A percentile compares a stretch with the other conserved stretches of the same genome.
Conservation (phyloP, 2,797 vertebrate genomes). For the Huso huso region DNA sequence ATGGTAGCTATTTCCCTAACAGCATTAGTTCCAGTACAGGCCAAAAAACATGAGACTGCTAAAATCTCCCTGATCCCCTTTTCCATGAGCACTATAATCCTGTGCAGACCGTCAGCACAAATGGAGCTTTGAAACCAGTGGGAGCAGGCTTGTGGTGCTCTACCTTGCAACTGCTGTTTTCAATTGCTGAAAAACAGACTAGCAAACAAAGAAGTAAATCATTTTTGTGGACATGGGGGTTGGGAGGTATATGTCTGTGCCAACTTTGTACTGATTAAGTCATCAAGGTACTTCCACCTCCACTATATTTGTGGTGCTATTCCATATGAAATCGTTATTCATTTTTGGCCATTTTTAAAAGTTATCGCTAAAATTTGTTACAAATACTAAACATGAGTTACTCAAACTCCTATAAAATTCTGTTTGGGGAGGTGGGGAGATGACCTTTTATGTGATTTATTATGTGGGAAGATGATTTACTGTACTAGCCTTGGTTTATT, state of each 20-base stretch:
- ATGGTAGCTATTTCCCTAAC: conserved; percentile 34
- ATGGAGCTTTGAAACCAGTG: conserved; percentile 39
- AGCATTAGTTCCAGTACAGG: conserved; percentile 44
- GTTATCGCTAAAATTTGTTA: too few relatives aligned
- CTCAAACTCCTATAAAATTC: too few relatives aligned
- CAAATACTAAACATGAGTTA: too few relatives aligned
- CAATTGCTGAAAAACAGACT: conserved; percentile 3
- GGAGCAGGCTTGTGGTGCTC: conserved; percentile 8
- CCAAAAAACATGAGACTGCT: conserved; percentile 48
- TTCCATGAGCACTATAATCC: conserved; percentile 59
- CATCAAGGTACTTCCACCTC: background rate
- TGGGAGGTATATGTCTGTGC: background rate
- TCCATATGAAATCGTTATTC: too few relatives aligned
- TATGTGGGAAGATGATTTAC: too few relatives aligned
- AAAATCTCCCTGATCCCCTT: conserved; percentile 63
- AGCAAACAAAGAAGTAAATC: background rate
- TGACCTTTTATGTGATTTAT: too few relatives aligned
- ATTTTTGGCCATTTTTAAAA: too few relatives aligned
- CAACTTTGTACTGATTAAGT: conserved; percentile 3
- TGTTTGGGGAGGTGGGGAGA: too few relatives aligned
- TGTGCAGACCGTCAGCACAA: conserved; percentile 58
- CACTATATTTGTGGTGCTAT: too few relatives aligned
- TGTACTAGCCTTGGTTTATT: too few relatives aligned
- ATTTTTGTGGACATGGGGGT: background rate
- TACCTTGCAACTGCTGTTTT: conserved; percentile 9